Evolutionary conservation across 2,113 vertebrate genomes (phyloP).

Genomic region (Sinocyclocheilus anshuiensis): DNA sequence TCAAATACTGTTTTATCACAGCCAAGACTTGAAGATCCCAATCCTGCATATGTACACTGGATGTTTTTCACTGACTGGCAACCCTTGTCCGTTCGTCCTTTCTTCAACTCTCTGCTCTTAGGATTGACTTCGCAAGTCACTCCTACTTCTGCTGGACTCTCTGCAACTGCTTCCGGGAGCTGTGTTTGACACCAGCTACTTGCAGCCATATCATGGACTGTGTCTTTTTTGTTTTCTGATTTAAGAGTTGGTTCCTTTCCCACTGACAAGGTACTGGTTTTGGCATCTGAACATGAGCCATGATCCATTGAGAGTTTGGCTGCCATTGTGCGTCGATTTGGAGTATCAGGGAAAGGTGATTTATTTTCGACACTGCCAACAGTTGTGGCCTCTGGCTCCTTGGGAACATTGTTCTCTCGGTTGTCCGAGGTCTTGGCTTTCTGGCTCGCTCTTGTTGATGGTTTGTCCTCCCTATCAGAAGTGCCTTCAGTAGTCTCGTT

Average conservation of each 20-base stretch:
- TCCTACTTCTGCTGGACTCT: constrained; percentile 63
- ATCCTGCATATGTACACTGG: constrained; percentile 63
- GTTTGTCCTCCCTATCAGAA: constrained; percentile 64
- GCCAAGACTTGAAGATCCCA: constrained; percentile 71
- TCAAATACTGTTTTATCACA: constrained; percentile 65
- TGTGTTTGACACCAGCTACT: constrained; percentile 80
- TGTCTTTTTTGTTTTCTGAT: constrained; percentile 60
- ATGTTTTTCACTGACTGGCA: constrained; percentile 48
- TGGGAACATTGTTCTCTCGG: constrained; percentile 42
- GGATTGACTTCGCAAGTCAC: constrained; percentile 66
- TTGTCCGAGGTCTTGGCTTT: constrained; percentile 58
- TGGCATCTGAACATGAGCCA: constrained; percentile 12
- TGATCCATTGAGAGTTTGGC: constrained; percentile 63
- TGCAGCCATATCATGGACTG: constrained; percentile 50
- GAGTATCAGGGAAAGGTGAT: constrained; percentile 63
- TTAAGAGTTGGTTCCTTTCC: constrained; percentile 58
- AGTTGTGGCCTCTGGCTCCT: constrained; percentile 47
- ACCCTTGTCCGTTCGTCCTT: constrained; percentile 62
- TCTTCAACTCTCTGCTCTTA: constrained; percentile 49
- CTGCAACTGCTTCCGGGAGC: constrained; percentile 76
- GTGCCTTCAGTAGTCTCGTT: constrained; percentile 56
- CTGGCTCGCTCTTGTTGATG: constrained; percentile 55
- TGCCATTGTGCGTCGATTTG: constrained; percentile 69
- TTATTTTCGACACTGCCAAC: constrained; percentile 59
- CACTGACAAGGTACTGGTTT: constrained; percentile 46